These are phyloP conservation scores for Cybosia mesomella DNA, from an alignment of 2,888 invertebrate species.

Conservation along the genomic window DNA sequence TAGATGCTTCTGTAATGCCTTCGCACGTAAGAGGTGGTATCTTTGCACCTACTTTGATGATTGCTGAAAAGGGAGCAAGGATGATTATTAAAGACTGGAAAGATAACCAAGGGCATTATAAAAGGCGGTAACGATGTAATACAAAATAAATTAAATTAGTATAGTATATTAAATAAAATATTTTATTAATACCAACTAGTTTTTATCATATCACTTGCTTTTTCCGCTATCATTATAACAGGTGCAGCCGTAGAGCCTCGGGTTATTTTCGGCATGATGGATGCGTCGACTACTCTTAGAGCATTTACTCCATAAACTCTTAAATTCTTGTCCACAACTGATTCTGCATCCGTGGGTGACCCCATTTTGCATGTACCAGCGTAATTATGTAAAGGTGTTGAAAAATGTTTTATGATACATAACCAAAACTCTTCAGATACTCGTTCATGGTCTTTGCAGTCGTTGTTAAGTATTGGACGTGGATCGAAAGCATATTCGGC, in stretches of 20 bases:
- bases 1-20: conserved; percentile 83
- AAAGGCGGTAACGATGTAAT: conserved; percentile 54
- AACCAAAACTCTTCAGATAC: conserved; percentile 80
- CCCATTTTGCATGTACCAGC: conserved; percentile 84
- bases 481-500: conserved; percentile 79
- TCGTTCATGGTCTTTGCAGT: conserved; percentile 74
- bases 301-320: conserved; percentile 74
- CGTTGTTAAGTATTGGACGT: conserved; percentile 72
- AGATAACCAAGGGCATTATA: conserved; percentile 72
- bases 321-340: conserved; percentile 76
- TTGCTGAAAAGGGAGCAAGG: conserved; percentile 81
- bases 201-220: conserved; percentile 83
- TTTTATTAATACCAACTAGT: conserved; percentile 75
- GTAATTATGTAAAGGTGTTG: conserved; percentile 79
- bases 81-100: conserved; percentile 82
- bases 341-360: conserved; percentile 69
- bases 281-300: conserved; percentile 78
- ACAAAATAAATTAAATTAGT: conserved; percentile 15
- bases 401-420: conserved; percentile 81
- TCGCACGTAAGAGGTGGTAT: conserved; percentile 77
- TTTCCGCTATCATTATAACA: conserved; percentile 84
- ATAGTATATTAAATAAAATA: conserved; percentile 60
- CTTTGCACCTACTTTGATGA: conserved; percentile 80
- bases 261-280: conserved; percentile 80
- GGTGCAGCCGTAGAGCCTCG: conserved; percentile 81